These are phyloP conservation scores for Pelusios castaneus DNA, from an alignment of 2,113 vertebrate genomes.

Conservation along the genomic window DNA sequence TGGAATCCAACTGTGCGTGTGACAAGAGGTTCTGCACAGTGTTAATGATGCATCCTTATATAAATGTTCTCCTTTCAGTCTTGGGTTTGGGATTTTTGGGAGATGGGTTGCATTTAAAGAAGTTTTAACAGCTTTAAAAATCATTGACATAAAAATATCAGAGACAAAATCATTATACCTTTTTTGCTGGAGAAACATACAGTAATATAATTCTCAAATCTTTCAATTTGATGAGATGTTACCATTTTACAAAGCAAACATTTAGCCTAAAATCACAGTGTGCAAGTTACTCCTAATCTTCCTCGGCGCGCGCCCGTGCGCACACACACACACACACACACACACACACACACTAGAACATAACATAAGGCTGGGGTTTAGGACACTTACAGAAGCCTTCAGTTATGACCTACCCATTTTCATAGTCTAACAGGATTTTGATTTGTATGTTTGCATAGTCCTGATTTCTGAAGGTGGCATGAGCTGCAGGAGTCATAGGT, in stretches of 20 bases:
- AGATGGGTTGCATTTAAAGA: neutral
- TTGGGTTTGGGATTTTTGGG: neutral
- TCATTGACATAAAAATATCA: neutral
- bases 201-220: neutral
- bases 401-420: neutral
- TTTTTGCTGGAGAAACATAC: neutral
- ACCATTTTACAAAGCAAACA: neutral
- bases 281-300: neutral
- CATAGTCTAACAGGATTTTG: neutral
- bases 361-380: neutral
- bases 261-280: neutral
- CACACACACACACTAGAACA: neutral
- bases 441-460: neutral
- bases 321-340: neutral
- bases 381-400: neutral
- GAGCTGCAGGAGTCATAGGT: neutral
- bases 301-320: too few species aligned
- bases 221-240: neutral
- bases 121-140: neutral
- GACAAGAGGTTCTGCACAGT: neutral
- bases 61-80: neutral
- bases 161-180: neutral
- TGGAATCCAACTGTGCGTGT: neutral
- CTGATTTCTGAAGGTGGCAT: neutral
- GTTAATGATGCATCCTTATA: neutral